These are phyloP conservation scores for Athrips mouffetella DNA, from an alignment of 2,888 invertebrate species.

Conservation along the genomic window DNA sequence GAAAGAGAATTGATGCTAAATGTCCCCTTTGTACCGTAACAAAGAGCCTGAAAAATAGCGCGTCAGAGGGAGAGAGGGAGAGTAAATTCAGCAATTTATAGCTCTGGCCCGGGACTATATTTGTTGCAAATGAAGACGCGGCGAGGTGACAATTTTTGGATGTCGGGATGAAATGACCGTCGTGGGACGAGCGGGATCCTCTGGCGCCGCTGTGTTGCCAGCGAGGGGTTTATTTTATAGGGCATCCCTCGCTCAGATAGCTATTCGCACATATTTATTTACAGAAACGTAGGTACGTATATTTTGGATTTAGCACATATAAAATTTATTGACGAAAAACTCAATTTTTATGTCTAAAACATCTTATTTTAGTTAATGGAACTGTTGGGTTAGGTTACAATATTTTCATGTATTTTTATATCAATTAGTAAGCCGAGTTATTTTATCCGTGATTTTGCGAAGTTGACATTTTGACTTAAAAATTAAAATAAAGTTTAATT, in stretches of 20 bases:
- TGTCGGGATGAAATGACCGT: constrained; percentile 59
- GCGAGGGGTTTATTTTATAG: constrained; percentile 48
- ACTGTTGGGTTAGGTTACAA: no score
- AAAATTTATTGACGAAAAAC: no score
- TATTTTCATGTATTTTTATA: no score
- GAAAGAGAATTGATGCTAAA: constrained; percentile 57
- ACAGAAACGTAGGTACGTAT: constrained; percentile 2
- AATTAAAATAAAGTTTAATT: no score
- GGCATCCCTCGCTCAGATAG: constrained; percentile 10
- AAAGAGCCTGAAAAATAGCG: constrained; percentile 68
- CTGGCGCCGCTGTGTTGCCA: constrained; percentile 32
- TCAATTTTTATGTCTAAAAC: no score
- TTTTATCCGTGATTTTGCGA: no score
- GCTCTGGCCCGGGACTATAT: constrained; percentile 61
- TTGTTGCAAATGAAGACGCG: constrained; percentile 75
- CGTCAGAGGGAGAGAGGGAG: constrained; percentile 60
- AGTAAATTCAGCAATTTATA: constrained; percentile 74
- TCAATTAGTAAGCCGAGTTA: no score
- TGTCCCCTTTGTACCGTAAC: constrained; percentile 59
- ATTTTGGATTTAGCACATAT: no score
- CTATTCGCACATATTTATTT: constrained; percentile 17
- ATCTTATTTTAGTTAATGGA: no score
- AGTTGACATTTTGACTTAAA: no score
- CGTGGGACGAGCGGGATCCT: constrained; percentile 57
- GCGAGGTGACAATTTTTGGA: constrained; percentile 72